Conservation (phyloP, 2,888 invertebrate species). For the Augochlorella aurata region DNA sequence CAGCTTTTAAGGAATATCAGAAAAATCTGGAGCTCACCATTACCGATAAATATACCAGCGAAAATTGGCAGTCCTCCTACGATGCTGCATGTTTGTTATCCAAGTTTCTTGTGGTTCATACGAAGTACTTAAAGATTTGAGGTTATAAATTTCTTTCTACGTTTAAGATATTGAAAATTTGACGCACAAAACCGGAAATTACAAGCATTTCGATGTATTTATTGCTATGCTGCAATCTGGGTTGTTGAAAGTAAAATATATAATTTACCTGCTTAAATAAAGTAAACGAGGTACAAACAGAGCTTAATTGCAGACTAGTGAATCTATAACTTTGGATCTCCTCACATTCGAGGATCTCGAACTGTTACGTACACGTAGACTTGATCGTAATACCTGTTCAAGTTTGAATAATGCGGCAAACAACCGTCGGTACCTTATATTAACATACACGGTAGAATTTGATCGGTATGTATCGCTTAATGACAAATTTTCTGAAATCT, state of each 20-base stretch:
- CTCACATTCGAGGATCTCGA: slow-evolving; percentile 84
- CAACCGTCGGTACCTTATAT: slow-evolving; percentile 83
- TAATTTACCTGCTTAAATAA: not conserved
- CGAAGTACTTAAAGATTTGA: not conserved
- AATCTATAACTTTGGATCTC: slow-evolving; percentile 83
- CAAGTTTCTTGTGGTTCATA: not conserved
- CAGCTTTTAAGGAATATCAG: slow-evolving; percentile 68
- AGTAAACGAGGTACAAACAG: slow-evolving; percentile 26
- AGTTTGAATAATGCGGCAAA: slow-evolving; percentile 71
- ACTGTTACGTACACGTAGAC: slow-evolving; percentile 80
- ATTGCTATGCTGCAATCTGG: slow-evolving; percentile 84
- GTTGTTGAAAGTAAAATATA: slow-evolving; percentile 81
- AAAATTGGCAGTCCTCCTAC: slow-evolving; percentile 84
- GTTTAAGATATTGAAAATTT: slow-evolving; percentile 83
- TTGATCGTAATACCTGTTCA: slow-evolving; percentile 71
- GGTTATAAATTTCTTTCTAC: slow-evolving; percentile 21
- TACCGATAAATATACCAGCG: slow-evolving; percentile 83
- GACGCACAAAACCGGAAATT: slow-evolving; percentile 84
- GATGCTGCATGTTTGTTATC: slow-evolving; percentile 82
- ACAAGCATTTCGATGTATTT: slow-evolving; percentile 84
- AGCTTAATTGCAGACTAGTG: slow-evolving; percentile 81
- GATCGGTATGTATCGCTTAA: slow-evolving; percentile 79
- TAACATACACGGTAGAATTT: slow-evolving; percentile 84
- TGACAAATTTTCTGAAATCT: not conserved
- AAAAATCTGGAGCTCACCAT: slow-evolving; percentile 82